Evolutionary conservation across 1,140 invertebrate genomes (phyloP).

Genomic region (Halesus radiatus): DNA sequence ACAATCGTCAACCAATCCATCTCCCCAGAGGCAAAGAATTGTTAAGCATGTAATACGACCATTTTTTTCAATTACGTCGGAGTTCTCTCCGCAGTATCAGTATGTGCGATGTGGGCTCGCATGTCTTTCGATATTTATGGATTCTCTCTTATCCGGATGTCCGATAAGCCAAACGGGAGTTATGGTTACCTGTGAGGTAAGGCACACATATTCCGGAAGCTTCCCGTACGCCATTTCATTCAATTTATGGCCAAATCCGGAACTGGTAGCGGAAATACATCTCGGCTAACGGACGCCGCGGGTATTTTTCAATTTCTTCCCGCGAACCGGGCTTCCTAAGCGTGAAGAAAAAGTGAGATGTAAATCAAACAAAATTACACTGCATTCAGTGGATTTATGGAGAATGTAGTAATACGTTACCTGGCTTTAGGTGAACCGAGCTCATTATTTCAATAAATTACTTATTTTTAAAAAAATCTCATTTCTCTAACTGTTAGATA

Average conservation of each 20-base stretch:
- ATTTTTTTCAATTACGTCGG: background rate
- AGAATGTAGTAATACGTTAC: too few species aligned
- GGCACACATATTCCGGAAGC: slow-evolving; percentile 18
- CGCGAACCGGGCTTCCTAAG: background rate
- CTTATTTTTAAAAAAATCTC: too few species aligned
- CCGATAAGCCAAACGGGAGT: slow-evolving; percentile 17
- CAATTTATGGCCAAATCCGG: slow-evolving; percentile 34
- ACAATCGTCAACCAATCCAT: too few species aligned
- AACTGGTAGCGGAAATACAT: slow-evolving; percentile 20
- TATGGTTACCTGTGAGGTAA: slow-evolving; percentile 6
- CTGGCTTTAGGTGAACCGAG: too few species aligned
- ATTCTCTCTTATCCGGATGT: slow-evolving; percentile 15
- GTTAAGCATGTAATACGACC: too few species aligned
- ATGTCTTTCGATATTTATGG: slow-evolving; percentile 3
- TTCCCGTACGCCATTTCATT: slow-evolving; percentile 11
- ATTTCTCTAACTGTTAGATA: too few species aligned
- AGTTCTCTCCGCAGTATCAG: background rate
- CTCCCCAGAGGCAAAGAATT: too few species aligned
- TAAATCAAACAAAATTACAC: background rate
- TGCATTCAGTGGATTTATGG: too few species aligned
- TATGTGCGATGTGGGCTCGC: background rate
- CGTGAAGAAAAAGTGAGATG: background rate
- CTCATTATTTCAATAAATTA: too few species aligned
- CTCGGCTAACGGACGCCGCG: background rate
- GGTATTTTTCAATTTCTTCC: slow-evolving; percentile 3